These are phyloP conservation scores for Rhaphigaster nebulosa DNA, from an alignment of 2,888 invertebrate genomes.

Conservation along the genomic window DNA sequence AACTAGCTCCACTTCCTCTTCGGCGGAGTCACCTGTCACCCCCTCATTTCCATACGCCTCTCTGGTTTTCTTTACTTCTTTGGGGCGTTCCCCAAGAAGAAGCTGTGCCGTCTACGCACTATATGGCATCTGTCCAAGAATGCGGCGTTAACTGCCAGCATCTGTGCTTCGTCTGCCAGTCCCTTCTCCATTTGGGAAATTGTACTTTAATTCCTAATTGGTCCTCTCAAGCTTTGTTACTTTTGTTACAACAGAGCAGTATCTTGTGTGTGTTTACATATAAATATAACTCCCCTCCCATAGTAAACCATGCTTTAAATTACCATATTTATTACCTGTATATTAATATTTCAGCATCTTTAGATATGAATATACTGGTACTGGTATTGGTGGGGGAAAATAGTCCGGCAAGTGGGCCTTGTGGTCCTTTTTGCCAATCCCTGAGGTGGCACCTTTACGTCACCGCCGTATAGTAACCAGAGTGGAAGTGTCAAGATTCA, in stretches of 20 bases:
- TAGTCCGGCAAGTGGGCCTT: too few species aligned
- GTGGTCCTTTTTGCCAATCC: too few species aligned
- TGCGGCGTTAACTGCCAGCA: conserved; percentile 5
- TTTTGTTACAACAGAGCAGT: neutral
- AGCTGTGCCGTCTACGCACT: neutral
- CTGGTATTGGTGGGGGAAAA: too few species aligned
- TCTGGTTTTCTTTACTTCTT: neutral
- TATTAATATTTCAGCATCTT: too few species aligned
- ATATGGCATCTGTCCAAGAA: conserved; percentile 10
- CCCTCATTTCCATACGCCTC: conserved; percentile 36
- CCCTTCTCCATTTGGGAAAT: neutral
- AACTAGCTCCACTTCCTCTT: conserved; percentile 15
- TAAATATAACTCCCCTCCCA: too few species aligned
- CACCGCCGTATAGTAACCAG: too few species aligned
- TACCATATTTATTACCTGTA: too few species aligned
- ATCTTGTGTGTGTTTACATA: too few species aligned
- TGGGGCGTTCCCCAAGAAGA: neutral
- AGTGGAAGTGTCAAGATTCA: too few species aligned
- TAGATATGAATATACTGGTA: too few species aligned
- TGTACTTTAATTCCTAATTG: neutral
- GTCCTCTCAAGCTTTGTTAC: neutral
- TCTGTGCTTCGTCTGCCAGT: conserved; percentile 4
- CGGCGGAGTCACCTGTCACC: neutral
- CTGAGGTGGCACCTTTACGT: too few species aligned
- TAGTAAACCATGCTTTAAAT: too few species aligned